A percentile compares a stretch with the other conserved stretches of the same genome.
Evolutionary conservation across 2,797 vertebrate species (phyloP).

Genomic region (Poeciliopsis presidionis): DNA sequence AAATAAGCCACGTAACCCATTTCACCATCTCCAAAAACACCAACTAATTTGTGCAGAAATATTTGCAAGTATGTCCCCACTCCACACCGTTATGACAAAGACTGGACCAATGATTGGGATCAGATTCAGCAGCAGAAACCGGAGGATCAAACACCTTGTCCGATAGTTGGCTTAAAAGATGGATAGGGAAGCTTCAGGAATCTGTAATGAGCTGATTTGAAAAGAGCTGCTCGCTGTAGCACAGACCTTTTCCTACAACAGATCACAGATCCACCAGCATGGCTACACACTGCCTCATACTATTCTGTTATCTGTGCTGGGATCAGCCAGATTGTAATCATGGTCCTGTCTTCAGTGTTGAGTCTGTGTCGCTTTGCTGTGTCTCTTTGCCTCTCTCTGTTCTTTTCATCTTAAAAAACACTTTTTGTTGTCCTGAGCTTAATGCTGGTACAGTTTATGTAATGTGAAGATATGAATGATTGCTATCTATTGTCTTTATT

Average conservation of each 20-base stretch:
- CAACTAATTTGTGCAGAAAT: conserved; percentile 35
- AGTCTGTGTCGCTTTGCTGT: conserved; percentile 77
- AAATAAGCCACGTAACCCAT: conserved; percentile 39
- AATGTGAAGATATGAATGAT: conserved; percentile 71
- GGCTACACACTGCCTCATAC: conserved; percentile 60
- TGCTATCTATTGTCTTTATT: conserved; percentile 62
- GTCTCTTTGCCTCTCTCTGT: conserved; percentile 64
- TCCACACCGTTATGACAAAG: conserved; percentile 9
- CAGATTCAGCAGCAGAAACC: conserved; percentile 37
- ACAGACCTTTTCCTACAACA: conserved; percentile 52
- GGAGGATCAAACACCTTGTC: conserved; percentile 38
- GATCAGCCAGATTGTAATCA: conserved; percentile 70
- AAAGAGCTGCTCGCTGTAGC: conserved; percentile 52
- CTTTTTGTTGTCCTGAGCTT: conserved; percentile 42
- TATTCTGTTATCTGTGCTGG: conserved; percentile 66
- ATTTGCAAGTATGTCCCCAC: conserved; percentile 28
- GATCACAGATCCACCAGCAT: conserved; percentile 71
- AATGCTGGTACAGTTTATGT: conserved; percentile 76
- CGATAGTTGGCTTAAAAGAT: conserved; percentile 26
- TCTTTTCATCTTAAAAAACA: conserved; percentile 72
- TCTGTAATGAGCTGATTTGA: conserved; percentile 40
- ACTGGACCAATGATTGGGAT: conserved; percentile 28
- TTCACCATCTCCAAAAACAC: conserved; percentile 19
- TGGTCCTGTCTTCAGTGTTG: conserved; percentile 67
- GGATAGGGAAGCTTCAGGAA: conserved; percentile 50